phyloP scores from a whole-genome alignment of 2,888 invertebrate species.

The Subacronicta megacephala region DNA sequence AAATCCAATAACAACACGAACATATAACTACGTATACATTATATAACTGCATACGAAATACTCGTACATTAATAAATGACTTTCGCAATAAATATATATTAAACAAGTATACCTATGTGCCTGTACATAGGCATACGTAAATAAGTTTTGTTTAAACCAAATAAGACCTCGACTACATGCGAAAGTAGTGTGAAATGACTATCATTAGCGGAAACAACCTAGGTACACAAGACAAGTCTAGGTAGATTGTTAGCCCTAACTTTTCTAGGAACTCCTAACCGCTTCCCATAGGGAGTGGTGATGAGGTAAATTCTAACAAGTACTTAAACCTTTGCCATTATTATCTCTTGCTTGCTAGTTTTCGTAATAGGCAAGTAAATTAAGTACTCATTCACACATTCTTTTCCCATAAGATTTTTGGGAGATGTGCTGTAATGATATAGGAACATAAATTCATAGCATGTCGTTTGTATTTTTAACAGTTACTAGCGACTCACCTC shows the following conservation, averaged over 20 bases:
- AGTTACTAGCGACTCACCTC: too few species aligned
- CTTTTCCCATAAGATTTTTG: constrained; percentile 49
- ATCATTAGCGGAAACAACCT: neutral
- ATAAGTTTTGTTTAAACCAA: too few species aligned
- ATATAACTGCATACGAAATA: too few species aligned
- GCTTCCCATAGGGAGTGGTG: constrained; percentile 32
- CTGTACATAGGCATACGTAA: too few species aligned
- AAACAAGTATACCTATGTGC: too few species aligned
- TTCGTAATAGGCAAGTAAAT: constrained; percentile 29
- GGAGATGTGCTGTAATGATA: constrained; percentile 37
- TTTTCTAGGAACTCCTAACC: constrained; percentile 31
- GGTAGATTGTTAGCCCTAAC: constrained; percentile 13
- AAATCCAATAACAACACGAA: too few species aligned
- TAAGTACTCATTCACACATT: constrained; percentile 48
- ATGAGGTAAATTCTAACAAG: constrained; percentile 40
- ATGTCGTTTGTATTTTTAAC: too few species aligned
- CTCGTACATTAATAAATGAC: too few species aligned
- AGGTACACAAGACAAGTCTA: constrained; percentile 3
- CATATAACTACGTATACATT: too few species aligned
- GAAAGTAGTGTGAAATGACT: too few species aligned
- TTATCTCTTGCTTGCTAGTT: constrained; percentile 23
- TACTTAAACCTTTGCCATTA: constrained; percentile 36
- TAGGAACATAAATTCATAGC: constrained; percentile 11
- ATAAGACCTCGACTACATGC: too few species aligned
- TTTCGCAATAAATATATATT: too few species aligned